Evolutionary conservation across 2,113 vertebrate species (phyloP).

Genomic region (Aythya baeri): DNA sequence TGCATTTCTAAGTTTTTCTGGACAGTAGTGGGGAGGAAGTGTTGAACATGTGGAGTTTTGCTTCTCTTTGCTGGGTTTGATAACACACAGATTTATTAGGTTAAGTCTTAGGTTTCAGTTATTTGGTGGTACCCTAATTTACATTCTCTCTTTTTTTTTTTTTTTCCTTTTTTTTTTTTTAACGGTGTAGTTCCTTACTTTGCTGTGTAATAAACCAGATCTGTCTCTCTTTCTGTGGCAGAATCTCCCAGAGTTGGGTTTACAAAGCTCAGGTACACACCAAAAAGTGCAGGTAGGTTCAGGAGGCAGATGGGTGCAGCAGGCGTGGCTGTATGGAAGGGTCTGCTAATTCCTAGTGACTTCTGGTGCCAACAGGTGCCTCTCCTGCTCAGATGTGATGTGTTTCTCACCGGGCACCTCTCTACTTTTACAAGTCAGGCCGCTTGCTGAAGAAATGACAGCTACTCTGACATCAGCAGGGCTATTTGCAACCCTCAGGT

Average conservation of each 20-base stretch:
- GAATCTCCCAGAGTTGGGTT: background rate
- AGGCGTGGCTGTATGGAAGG: fast-evolving
- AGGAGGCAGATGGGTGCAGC: background rate
- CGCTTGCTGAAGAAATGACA: background rate
- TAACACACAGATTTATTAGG: background rate
- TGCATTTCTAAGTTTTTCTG: slow-evolving; percentile 21
- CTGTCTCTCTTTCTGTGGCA: background rate
- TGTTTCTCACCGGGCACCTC: background rate
- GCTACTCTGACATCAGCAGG: background rate
- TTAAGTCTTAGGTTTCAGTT: background rate
- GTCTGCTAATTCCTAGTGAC: background rate
- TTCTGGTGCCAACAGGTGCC: background rate
- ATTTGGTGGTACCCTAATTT: background rate
- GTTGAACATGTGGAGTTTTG: background rate
- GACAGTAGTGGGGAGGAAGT: background rate
- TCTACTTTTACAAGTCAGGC: background rate
- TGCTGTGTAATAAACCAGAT: background rate
- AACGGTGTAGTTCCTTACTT: background rate
- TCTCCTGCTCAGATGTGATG: background rate
- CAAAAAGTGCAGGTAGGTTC: background rate
- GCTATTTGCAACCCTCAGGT: background rate
- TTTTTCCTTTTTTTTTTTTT: background rate
- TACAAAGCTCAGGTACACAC: background rate
- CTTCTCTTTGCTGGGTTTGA: background rate
- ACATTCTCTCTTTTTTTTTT: background rate